phyloP scores from a whole-genome alignment of 1,140 invertebrate genomes.

The Panulirus ornatus region DNA sequence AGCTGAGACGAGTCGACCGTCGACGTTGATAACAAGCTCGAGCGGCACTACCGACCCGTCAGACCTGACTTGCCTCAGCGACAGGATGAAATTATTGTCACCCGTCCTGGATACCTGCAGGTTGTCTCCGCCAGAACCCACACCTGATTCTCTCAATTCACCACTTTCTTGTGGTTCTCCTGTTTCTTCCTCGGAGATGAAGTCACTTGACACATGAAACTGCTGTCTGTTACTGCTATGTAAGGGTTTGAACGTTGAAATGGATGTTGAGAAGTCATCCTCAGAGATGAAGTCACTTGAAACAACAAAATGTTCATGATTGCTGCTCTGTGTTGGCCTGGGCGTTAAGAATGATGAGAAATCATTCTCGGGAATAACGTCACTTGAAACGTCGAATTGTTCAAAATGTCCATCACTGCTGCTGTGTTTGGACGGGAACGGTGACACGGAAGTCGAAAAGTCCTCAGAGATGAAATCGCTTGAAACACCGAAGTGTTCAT shows the following conservation, averaged over 20 bases:
- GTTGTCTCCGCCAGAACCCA: not conserved
- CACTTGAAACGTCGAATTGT: no score
- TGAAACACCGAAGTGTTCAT: no score
- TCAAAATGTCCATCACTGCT: no score
- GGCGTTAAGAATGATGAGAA: not conserved
- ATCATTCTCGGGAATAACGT: no score
- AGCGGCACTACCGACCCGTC: conserved; percentile 62
- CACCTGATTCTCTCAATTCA: not conserved
- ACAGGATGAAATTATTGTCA: conserved; percentile 64
- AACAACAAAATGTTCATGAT: no score
- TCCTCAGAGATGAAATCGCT: no score
- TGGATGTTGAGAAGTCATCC: no score
- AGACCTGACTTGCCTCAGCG: conserved; percentile 52
- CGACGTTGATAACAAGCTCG: conserved; percentile 58
- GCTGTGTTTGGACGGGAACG: no score
- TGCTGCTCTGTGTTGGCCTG: not conserved
- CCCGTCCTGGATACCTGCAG: conserved; percentile 12
- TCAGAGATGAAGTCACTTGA: no score
- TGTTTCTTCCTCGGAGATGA: not conserved
- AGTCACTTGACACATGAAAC: not conserved
- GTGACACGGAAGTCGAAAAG: no score
- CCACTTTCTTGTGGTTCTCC: not conserved
- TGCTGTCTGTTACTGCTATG: no score
- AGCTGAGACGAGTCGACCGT: conserved; percentile 60
- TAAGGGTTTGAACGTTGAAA: no score